Base-by-base conservation (phyloP, 2,888 invertebrate genomes). In the Thymelicus acteon region DNA sequence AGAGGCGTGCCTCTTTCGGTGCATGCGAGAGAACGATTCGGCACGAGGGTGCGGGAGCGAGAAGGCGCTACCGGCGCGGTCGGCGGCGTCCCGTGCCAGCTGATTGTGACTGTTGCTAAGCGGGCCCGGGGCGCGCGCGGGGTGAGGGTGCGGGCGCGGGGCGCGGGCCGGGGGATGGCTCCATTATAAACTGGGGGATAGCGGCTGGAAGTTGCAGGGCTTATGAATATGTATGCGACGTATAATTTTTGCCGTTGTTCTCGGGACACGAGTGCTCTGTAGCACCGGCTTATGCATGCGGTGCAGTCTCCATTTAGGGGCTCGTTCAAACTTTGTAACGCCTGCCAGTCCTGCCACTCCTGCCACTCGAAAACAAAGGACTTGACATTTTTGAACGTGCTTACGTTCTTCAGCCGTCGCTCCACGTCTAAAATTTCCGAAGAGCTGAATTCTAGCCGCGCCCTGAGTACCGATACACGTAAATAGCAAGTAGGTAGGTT, bases 71-170 rank as follows among this genome's bases (percentile, higher is more conserved):
- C 58, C 71, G 72, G 72, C 31, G 31, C 31, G 19, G 19, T 2
- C 19, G 19, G 19, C 19, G 31, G 31, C 67, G 58, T 24, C 49
- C 52, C 69, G 65, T 61, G 62, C 71, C 79, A 79, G 78, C 79
- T 77, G 77, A 78, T 79, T 77, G 72, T 77, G 78, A 80, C 79
- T 82, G 82, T 78, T 79, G 77, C 79, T 74, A 78, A 71, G 75
- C 71, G 72, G 73, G 31, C 49, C 71, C 65, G 62, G 40, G 68
- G 58, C 0, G 65, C 37, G 40, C 48, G 44, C 37, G 52, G 57
- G 66, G 57, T 62, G 37, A 62, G 37, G 37, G 37, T 62, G 40
- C 19, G 67, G 67, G 54, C 71, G 31, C 48, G 49, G 61, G 52
- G 39, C 31, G 44, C 49, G 37, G 73, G 63, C 62, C 60, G 57